phyloP scores from a whole-genome alignment of 2,888 invertebrate genomes.

The Leptogaster cylindrica region DNA sequence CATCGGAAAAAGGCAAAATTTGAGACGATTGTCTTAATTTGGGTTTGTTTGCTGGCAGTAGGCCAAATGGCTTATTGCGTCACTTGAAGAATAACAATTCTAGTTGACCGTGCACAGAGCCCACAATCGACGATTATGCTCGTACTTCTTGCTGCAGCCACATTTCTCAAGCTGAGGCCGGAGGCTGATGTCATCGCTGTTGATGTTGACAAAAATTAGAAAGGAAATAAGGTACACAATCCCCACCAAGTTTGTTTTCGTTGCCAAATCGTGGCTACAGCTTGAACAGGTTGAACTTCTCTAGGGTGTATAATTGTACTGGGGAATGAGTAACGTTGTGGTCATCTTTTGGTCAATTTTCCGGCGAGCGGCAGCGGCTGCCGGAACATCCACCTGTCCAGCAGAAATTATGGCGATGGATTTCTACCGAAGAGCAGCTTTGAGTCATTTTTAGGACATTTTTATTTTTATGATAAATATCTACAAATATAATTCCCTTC shows the following conservation, averaged over 20 bases:
- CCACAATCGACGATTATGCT: not conserved
- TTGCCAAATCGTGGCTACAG: too few relatives aligned
- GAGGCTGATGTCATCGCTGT: not conserved
- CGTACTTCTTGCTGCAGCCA: not conserved
- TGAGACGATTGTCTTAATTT: constrained; percentile 2
- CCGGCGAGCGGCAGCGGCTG: too few relatives aligned
- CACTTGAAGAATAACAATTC: not conserved
- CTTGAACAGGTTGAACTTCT: not conserved
- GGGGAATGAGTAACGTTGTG: not conserved
- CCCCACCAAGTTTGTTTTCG: not conserved
- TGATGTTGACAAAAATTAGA: constrained; percentile 9
- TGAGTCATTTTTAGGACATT: too few relatives aligned
- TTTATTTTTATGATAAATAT: too few relatives aligned
- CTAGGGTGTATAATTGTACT: not conserved
- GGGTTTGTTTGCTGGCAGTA: not conserved
- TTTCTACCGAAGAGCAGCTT: too few relatives aligned
- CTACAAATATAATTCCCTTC: too few relatives aligned
- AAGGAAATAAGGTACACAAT: not conserved
- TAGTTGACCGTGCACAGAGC: not conserved
- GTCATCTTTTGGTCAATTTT: too few relatives aligned
- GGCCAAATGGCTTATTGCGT: not conserved
- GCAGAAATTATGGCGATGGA: too few relatives aligned
- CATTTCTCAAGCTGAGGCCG: too few relatives aligned
- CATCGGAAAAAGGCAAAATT: not conserved
- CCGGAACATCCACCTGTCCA: too few relatives aligned